phyloP scores from a whole-genome alignment of 1,140 invertebrate genomes.

The Dolichoris vasculosae region DNA sequence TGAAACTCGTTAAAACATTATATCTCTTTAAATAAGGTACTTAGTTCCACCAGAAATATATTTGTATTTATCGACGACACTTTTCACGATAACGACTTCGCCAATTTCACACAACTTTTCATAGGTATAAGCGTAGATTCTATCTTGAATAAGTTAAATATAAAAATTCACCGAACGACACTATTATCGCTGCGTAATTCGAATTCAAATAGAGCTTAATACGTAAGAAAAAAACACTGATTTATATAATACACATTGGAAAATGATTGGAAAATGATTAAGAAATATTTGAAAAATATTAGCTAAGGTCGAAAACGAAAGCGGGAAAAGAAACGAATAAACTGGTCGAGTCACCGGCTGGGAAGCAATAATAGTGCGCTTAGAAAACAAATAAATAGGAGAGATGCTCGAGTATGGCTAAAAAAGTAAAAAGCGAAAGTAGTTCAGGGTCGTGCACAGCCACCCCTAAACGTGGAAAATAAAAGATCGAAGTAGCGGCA shows the following conservation, averaged over 20 bases:
- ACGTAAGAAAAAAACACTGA: not conserved
- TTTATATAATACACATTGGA: too few relatives aligned
- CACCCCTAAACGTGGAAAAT: not conserved
- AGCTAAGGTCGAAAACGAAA: not conserved
- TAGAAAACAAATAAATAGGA: not conserved
- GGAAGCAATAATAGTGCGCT: not conserved
- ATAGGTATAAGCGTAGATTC: not conserved
- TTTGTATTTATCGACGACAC: not conserved
- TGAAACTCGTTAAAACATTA: not conserved
- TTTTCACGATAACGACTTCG: not conserved
- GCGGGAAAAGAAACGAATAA: not conserved
- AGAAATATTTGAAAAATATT: not conserved
- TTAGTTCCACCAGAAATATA: not conserved
- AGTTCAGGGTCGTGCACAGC: not conserved
- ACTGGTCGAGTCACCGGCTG: not conserved
- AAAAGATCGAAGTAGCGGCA: not conserved
- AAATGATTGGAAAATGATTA: not conserved
- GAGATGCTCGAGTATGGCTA: not conserved
- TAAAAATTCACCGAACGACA: not conserved
- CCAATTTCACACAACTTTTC: not conserved
- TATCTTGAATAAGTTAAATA: not conserved
- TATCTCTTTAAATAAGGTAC: not conserved
- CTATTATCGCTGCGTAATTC: not conserved
- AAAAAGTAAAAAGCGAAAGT: not conserved
- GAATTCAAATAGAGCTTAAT: not conserved